phyloP scores from a whole-genome alignment of 2,888 invertebrate species.

The Melolontha melolontha region DNA sequence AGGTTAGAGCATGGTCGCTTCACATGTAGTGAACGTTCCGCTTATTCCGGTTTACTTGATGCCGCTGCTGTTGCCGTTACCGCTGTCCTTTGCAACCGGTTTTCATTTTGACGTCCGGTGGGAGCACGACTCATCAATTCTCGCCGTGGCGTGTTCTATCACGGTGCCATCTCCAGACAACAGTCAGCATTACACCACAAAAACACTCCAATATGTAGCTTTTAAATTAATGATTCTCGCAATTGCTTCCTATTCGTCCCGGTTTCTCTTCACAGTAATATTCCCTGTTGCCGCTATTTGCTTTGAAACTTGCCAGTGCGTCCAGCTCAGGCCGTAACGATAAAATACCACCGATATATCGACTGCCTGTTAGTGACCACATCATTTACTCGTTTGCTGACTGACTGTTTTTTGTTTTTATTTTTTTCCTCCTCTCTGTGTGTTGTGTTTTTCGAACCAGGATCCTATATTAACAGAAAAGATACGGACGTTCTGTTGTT shows the following conservation, averaged over 20 bases:
- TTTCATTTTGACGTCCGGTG: slow-evolving; percentile 42
- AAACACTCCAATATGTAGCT: slow-evolving; percentile 66
- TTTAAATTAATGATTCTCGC: slow-evolving; percentile 66
- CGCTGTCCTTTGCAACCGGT: slow-evolving; percentile 34
- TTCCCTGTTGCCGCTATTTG: slow-evolving; percentile 63
- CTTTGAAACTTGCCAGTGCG: slow-evolving; percentile 63
- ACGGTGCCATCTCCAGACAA: slow-evolving; percentile 67
- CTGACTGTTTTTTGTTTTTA: slow-evolving; percentile 56
- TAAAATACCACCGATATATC: slow-evolving; percentile 62
- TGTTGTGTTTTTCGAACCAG: not conserved
- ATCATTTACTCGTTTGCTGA: slow-evolving; percentile 63
- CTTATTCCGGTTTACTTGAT: not conserved
- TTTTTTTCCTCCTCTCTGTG: slow-evolving; percentile 30
- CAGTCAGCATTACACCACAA: slow-evolving; percentile 66
- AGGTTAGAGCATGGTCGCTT: slow-evolving; percentile 28
- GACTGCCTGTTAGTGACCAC: slow-evolving; percentile 60
- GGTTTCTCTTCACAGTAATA: slow-evolving; percentile 61
- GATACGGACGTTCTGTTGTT: not conserved
- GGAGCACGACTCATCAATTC: slow-evolving; percentile 64
- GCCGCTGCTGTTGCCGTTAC: not conserved
- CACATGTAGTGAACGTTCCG: slow-evolving; percentile 25
- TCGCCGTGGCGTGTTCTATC: slow-evolving; percentile 66
- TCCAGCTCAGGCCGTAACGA: slow-evolving; percentile 53
- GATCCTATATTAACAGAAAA: slow-evolving; percentile 6
- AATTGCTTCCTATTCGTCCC: slow-evolving; percentile 64